Evolutionary conservation across 1,140 invertebrate genomes (phyloP).

Genomic region (Drosophila dunni): DNA sequence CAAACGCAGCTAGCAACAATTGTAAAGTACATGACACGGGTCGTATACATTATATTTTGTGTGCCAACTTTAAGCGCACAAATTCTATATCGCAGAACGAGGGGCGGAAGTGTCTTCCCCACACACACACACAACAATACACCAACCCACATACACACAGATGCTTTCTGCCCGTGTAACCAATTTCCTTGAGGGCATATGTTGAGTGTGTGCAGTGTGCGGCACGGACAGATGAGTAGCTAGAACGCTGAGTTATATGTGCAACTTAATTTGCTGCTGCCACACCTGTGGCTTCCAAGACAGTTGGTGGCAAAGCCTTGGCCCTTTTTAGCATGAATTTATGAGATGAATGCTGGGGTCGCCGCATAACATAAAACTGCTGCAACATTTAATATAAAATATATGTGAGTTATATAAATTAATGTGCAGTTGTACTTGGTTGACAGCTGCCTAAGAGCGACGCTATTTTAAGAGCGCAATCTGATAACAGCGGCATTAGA

Average conservation of each 20-base stretch:
- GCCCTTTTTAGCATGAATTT: constrained; percentile 73
- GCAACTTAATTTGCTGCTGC: constrained; percentile 78
- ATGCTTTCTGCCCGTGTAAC: constrained; percentile 17
- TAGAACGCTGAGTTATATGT: constrained; percentile 70
- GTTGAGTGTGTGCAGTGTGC: neutral
- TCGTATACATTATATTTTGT: constrained; percentile 71
- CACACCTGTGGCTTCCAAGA: constrained; percentile 72
- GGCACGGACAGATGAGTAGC: constrained; percentile 2
- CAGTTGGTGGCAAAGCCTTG: constrained; percentile 48
- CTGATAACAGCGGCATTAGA: neutral
- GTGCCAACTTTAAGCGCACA: constrained; percentile 54
- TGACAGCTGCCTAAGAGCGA: constrained; percentile 26
- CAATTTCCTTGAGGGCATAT: constrained; percentile 70
- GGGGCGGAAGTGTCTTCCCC: neutral
- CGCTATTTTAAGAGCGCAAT: constrained; percentile 37
- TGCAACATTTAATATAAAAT: constrained; percentile 75
- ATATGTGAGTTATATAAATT: constrained; percentile 64
- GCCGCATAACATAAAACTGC: constrained; percentile 41
- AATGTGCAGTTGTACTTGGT: constrained; percentile 37
- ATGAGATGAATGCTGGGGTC: constrained; percentile 34
- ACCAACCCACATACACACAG: constrained; percentile 13
- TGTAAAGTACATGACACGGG: constrained; percentile 73
- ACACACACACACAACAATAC: constrained; percentile 1
- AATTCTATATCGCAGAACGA: constrained; percentile 24
- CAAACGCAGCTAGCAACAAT: constrained; percentile 72